Evolutionary conservation across 2,113 vertebrate genomes (phyloP).

Genomic region (Ascaphus truei): DNA sequence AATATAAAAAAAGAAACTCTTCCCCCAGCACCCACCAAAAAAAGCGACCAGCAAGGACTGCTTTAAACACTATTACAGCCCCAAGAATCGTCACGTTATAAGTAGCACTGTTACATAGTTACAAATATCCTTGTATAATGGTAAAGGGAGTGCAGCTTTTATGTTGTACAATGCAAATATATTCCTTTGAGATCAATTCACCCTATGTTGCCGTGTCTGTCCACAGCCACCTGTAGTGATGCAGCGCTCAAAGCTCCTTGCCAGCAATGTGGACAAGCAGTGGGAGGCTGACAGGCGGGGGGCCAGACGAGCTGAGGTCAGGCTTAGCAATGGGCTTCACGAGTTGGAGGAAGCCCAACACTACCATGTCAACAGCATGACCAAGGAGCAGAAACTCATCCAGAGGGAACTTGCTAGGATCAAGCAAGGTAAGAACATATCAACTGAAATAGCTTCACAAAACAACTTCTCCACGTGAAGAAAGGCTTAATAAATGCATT

Average conservation of each 20-base stretch:
- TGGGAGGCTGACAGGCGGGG: constrained; percentile 46
- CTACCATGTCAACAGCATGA: constrained; percentile 41
- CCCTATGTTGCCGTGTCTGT: too few relatives aligned
- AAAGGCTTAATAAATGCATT: neutral
- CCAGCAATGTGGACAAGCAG: constrained; percentile 15
- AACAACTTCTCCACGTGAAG: rapidly evolving
- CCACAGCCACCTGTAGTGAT: neutral
- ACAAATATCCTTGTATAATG: too few relatives aligned
- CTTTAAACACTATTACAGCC: too few relatives aligned
- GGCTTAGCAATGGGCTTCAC: constrained; percentile 44
- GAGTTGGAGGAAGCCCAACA: constrained; percentile 39
- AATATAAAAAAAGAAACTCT: too few relatives aligned
- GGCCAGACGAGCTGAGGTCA: constrained; percentile 43
- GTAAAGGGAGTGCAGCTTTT: too few relatives aligned
- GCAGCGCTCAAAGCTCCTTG: neutral
- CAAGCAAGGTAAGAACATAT: constrained; percentile 42
- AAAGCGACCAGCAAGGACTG: too few relatives aligned
- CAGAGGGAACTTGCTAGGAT: constrained; percentile 44
- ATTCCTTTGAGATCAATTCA: too few relatives aligned
- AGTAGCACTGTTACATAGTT: too few relatives aligned
- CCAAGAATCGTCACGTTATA: too few relatives aligned
- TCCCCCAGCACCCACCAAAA: too few relatives aligned
- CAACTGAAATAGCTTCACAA: neutral
- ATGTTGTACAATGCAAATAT: too few relatives aligned
- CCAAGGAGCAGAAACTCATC: constrained; percentile 49